These are phyloP conservation scores for Eutrigla gurnardus DNA, from an alignment of 2,797 vertebrate genomes.

Conservation along the genomic window DNA sequence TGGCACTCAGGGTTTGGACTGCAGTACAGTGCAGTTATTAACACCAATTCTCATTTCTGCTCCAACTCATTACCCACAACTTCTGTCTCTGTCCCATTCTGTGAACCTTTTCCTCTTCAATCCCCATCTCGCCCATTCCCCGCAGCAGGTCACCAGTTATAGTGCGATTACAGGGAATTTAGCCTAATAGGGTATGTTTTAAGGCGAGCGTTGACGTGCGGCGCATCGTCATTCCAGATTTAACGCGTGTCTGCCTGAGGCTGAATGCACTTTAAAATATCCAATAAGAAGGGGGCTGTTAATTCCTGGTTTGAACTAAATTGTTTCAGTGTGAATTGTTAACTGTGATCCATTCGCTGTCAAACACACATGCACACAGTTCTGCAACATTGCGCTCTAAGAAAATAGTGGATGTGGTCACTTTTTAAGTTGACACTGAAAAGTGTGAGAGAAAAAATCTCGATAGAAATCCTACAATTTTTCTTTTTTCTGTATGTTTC, in stretches of 20 bases:
- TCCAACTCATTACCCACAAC: constrained; percentile 1
- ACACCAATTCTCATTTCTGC: constrained; percentile 26
- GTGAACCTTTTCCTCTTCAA: constrained; percentile 17
- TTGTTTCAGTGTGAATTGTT: constrained; percentile 1
- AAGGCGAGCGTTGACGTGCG: constrained; percentile 27
- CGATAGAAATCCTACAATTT: neutral
- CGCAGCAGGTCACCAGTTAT: constrained; percentile 28
- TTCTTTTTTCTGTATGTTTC: neutral
- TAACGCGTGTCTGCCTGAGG: constrained; percentile 35
- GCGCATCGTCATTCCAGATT: constrained; percentile 34
- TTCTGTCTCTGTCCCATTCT: neutral
- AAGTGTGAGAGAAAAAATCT: neutral
- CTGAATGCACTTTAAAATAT: constrained; percentile 23
- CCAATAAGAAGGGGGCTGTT: constrained; percentile 21
- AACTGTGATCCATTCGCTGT: neutral
- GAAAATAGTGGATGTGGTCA: neutral
- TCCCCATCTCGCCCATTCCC: constrained; percentile 6
- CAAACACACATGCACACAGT: neutral
- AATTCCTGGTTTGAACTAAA: constrained; percentile 23
- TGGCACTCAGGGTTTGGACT: constrained; percentile 36
- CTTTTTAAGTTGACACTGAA: neutral
- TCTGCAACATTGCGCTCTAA: neutral
- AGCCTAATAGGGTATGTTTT: constrained; percentile 47
- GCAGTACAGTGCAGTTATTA: constrained; percentile 35
- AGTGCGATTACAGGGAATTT: constrained; percentile 39